Evolutionary conservation across 2,113 vertebrate species (phyloP), one percentile per base, ranked within the genome.

Genomic region (Paramisgurnus dabryanus): DNA sequence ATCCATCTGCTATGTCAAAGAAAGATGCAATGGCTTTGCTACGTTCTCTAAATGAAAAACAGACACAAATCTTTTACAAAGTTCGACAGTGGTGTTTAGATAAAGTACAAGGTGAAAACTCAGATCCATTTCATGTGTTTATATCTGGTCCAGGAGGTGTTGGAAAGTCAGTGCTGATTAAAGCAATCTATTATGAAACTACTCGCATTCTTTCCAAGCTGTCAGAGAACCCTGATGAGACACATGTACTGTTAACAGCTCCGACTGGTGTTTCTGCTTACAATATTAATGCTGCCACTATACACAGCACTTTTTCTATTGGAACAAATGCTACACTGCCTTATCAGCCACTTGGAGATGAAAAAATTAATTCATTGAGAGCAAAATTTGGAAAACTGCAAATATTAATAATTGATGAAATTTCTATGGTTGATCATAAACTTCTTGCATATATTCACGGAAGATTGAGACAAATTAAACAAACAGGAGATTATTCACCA

Each of bases 351-450:
- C 27, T 34, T 34, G 27, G 27, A 34, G 27, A 34, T 34, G 27
- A 34, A 34, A 34, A 55, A 58, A 74, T 74, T 8, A 81, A 75
- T 68, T 76, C 67, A 1, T 34, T 83, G 39, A 10, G 61, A 70
- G 40, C 49, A 9, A 83, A 76, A 18, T 0, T 66, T 1, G 22
- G 22, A 27, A 68, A 50, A 12, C 60, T 80, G 60, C 67, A 84
- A 22, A 58, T 84, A 17, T 4, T 80, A 22, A 80, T 84, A 13
- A 70, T 77, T 58, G 58, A 77, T 76, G 78, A 76, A 76, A 80
- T 80, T 6, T 83, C 82, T 5, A 66, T 70, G 65, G 79, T 83
- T 18, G 79, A 83, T 8, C 69, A 81, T 4, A 82, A 71, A 43
- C 11, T 86, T 0, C 27, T 34, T 34, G 27, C 27, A 34, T 34